Evolutionary conservation across 2,888 invertebrate species (phyloP), one percentile per base, ranked within the genome.

Genomic region (Dicycla oo): DNA sequence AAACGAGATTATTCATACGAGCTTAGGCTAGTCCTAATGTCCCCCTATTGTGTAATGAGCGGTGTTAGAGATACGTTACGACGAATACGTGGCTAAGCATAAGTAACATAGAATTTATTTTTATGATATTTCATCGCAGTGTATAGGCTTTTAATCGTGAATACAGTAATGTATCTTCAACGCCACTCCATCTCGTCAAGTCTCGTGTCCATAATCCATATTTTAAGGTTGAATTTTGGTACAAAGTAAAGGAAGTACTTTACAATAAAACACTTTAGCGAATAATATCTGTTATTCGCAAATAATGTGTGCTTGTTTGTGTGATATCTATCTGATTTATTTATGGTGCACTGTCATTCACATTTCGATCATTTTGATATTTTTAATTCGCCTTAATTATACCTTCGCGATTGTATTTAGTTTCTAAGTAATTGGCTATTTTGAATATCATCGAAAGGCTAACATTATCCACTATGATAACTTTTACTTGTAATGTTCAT

Each of bases 221-320:
- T 81, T 88, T 81, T 90, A 89, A 88, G 88, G 85, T 92, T 92
- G 93, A 91, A 93, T 94, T 94, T 93, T 91, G 93, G 95, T 95
- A 95, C 95, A 95, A 95, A 94, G 87, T 91, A 87, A 88, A 86
- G 78, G 78, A 87, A 86, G 87, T 87, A 87, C 85, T 85, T 75
- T 78, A 76, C 69, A 73, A 64, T 78, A 80, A 74, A 78, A 84
- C 86, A 87, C 87, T 86, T 85, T 83, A 73, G 79, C 80, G 87
- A 80, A 78, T 87, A 87, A 80, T 75, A 63, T 43, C 62, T 71
- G 84, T 85, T 86, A 88, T 85, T 87, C 84, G 86, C 82, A 71
- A 81, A 79, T 86, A 87, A 88, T 71, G 88, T 88, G 90, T 91
- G 91, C 89, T 90, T 91, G 87, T 88, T 88, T 87, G 88, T 89